A percentile compares a stretch with the other conserved stretches of the same genome.
Evolutionary conservation across 2,797 vertebrate genomes (phyloP).

Genomic region (Nyctalus aviator): DNA sequence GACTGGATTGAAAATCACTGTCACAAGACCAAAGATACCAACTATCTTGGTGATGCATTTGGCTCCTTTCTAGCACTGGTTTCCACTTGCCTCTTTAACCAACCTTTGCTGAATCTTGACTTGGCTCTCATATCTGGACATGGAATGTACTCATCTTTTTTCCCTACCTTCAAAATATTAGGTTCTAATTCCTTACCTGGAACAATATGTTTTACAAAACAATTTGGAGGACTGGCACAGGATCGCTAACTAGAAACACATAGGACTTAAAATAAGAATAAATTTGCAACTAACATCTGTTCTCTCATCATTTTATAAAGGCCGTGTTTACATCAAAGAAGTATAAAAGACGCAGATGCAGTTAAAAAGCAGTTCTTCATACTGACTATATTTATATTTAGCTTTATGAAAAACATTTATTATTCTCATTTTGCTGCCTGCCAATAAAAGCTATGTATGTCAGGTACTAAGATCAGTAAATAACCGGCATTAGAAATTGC

Average conservation of each 20-base stretch:
- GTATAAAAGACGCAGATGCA: conserved; percentile 28
- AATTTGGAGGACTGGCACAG: not conserved
- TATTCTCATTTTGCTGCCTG: conserved; percentile 29
- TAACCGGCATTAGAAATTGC: not conserved
- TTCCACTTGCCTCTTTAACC: not conserved
- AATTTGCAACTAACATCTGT: conserved; percentile 14
- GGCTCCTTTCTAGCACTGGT: not conserved
- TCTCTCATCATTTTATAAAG: conserved; percentile 15
- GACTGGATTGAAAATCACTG: not conserved
- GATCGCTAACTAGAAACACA: conserved; percentile 20
- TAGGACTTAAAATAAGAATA: conserved; percentile 37
- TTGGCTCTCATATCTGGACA: not conserved
- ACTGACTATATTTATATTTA: not conserved
- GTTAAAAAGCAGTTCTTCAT: conserved; percentile 28
- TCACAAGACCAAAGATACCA: not conserved
- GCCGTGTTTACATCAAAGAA: not conserved
- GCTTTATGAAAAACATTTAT: conserved; percentile 14
- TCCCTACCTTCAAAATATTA: conserved; percentile 36
- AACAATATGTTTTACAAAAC: conserved; percentile 23
- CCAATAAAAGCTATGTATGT: not conserved
- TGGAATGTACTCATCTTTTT: not conserved
- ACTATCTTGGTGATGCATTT: not conserved
- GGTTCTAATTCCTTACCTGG: not conserved
- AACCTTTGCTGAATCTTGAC: not conserved
- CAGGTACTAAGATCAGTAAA: not conserved